Conservation (phyloP, 2,888 invertebrate genomes). For the Caenorhabditis becei region DNA sequence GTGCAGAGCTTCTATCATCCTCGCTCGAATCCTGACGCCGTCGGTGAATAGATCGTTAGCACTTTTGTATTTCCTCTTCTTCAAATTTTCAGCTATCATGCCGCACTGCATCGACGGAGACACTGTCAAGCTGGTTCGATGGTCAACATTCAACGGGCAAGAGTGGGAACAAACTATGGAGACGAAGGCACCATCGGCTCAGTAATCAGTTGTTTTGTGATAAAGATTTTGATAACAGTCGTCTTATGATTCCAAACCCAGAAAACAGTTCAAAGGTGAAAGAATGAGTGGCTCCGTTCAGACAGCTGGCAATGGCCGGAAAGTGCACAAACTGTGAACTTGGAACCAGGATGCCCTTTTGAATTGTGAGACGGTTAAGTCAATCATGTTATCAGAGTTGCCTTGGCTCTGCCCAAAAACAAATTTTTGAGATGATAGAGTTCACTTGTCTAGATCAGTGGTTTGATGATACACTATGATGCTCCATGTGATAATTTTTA, state of each 20-base stretch:
- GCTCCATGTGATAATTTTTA: conserved; percentile 2
- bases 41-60: conserved; percentile 81
- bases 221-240: not conserved
- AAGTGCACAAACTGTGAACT: not conserved
- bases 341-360: not conserved
- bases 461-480: conserved; percentile 5
- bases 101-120: conserved; percentile 74
- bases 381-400: not conserved
- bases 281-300: too few species aligned
- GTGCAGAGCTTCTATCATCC: conserved; percentile 85
- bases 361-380: not conserved
- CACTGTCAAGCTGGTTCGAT: conserved; percentile 67
- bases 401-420: conserved; percentile 12
- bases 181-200: conserved; percentile 64
- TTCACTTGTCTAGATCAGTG: conserved; percentile 14
- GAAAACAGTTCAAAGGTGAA: too few species aligned
- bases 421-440: conserved; percentile 37
- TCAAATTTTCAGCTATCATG: conserved; percentile 67
- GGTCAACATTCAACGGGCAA: conserved; percentile 66
- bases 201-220: conserved; percentile 24
- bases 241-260: too few species aligned
- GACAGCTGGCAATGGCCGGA: too few species aligned
- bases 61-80: too few species aligned
- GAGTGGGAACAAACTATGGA: conserved; percentile 70
- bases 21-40: conserved; percentile 84